phyloP scores from a whole-genome alignment of 2,888 invertebrate genomes.

The Drosophila kuntzei region DNA sequence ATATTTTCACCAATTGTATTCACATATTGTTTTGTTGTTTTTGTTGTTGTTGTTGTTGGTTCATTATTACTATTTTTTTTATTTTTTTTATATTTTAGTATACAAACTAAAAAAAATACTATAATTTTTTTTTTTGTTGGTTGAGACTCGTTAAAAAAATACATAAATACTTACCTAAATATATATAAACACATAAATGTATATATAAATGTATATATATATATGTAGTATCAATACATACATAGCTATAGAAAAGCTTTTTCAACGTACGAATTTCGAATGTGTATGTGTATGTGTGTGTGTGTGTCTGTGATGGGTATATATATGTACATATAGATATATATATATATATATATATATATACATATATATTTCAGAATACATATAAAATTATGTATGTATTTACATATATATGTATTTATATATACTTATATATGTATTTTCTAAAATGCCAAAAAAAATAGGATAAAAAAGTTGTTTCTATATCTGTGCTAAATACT shows the following conservation, averaged over 20 bases:
- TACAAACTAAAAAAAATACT: conserved; percentile 31
- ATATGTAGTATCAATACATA: conserved; percentile 32
- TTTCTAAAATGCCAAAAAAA: conserved; percentile 15
- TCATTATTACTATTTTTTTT: conserved; percentile 48
- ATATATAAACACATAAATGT: conserved; percentile 20
- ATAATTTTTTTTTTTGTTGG: conserved; percentile 52
- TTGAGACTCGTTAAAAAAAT: conserved; percentile 47
- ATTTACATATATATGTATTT: conserved; percentile 11
- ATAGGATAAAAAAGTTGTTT: conserved; percentile 28
- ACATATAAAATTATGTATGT: conserved; percentile 14
- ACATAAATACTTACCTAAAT: conserved; percentile 33
- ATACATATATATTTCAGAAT: conserved; percentile 18
- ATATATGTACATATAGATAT: conserved; percentile 29
- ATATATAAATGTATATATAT: conserved; percentile 34
- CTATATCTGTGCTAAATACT: conserved; percentile 52
- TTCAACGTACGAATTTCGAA: conserved; percentile 56
- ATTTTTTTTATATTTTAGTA: conserved; percentile 56
- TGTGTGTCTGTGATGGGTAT: conserved; percentile 10
- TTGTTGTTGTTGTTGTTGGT: conserved; percentile 71
- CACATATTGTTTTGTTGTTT: conserved; percentile 73
- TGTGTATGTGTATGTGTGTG: conserved; percentile 31
- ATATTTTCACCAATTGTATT: conserved; percentile 74
- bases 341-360: too few species aligned
- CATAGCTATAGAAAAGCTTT: conserved; percentile 52
- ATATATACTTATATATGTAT: conserved; percentile 13